Percentiles rank a stretch among this genome's conserved stretches.
These are phyloP conservation scores for Pagetopsis macropterus DNA, from an alignment of 2,797 vertebrate species.

Conservation along the genomic window DNA sequence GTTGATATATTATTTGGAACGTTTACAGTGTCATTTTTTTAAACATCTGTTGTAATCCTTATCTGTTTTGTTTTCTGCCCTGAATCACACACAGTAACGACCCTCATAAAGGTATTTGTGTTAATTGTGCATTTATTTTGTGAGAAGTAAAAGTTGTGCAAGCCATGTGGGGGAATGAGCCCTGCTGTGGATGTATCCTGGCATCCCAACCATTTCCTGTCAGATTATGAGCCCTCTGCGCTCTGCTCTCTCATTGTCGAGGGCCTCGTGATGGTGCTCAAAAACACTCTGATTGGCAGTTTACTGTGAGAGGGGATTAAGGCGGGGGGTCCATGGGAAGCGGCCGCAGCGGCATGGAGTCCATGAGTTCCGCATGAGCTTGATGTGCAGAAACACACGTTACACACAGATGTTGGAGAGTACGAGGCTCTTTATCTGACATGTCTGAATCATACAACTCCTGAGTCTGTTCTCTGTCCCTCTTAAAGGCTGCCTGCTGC, in stretches of 20 bases:
- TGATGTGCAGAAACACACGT: conserved; percentile 26
- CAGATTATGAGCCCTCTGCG: conserved; percentile 89
- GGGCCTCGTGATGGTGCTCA: conserved; percentile 90
- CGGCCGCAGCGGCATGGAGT: conserved; percentile 31
- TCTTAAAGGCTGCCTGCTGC: conserved; percentile 4
- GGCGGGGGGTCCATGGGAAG: conserved; percentile 72
- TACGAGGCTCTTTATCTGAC: conserved; percentile 17
- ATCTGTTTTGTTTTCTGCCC: conserved; percentile 50
- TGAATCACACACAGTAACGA: conserved; percentile 68
- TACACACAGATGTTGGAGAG: conserved; percentile 49
- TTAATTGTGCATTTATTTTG: conserved; percentile 76
- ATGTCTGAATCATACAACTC: conserved; percentile 1
- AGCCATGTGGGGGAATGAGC: conserved; percentile 88
- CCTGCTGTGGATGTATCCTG: conserved; percentile 93
- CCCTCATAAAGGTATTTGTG: conserved; percentile 78
- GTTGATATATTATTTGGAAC: conserved; percentile 26
- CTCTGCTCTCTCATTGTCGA: conserved; percentile 88
- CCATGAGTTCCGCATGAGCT: conserved; percentile 45
- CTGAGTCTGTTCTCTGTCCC: conserved; percentile 1
- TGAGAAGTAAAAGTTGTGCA: conserved; percentile 83
- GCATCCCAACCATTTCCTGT: conserved; percentile 99
- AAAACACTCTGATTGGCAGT: conserved; percentile 89
- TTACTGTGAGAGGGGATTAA: conserved; percentile 82
- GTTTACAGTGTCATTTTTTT: conserved; percentile 48
- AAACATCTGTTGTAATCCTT: conserved; percentile 58